These are phyloP conservation scores for Pimephales promelas DNA, from an alignment of 2,113 vertebrate species.

Conservation along the genomic window DNA sequence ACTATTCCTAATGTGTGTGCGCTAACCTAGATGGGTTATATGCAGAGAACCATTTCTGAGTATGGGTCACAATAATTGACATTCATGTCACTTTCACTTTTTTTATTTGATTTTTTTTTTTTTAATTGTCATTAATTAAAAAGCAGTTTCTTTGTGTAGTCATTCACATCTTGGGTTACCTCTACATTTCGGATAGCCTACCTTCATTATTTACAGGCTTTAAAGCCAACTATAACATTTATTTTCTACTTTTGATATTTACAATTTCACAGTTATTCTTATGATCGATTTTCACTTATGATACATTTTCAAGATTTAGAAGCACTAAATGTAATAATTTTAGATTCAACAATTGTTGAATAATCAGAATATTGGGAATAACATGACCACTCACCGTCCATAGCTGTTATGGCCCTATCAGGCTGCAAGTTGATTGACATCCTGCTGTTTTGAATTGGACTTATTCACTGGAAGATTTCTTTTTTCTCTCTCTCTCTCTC, in stretches of 20 bases:
- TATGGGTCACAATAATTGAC: too few relatives aligned
- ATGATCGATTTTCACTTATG: not conserved
- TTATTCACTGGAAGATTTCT: slow-evolving; percentile 4
- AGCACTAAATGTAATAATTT: not conserved
- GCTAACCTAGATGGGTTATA: too few relatives aligned
- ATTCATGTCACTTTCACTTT: too few relatives aligned
- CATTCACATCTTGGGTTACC: not conserved
- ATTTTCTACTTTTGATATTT: too few relatives aligned
- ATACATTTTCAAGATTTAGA: not conserved
- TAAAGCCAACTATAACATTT: not conserved
- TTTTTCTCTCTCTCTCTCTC: not conserved
- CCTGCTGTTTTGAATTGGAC: not conserved
- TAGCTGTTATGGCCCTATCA: not conserved
- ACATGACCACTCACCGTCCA: not conserved
- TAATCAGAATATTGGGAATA: not conserved
- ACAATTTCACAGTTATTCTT: not conserved
- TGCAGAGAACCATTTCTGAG: too few relatives aligned
- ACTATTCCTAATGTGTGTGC: too few relatives aligned
- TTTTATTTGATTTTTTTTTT: not conserved
- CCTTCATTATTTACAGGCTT: not conserved
- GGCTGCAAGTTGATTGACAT: not conserved
- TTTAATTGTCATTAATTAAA: not conserved
- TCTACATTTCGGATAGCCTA: not conserved
- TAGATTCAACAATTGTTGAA: not conserved
- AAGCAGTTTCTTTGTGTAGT: not conserved